Evolutionary conservation across 2,888 invertebrate genomes (phyloP).

Genomic region (Mystacides longicornis): DNA sequence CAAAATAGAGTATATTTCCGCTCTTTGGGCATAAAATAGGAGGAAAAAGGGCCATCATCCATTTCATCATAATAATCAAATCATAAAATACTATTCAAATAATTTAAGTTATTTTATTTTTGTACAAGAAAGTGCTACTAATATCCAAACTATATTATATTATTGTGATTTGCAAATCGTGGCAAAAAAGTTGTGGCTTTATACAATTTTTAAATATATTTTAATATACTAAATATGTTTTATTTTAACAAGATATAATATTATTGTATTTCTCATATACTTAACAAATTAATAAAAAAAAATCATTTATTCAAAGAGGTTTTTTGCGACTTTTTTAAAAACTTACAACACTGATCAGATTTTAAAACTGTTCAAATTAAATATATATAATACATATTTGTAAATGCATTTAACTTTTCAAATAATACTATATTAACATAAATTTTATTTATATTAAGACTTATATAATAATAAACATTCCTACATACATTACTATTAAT

Average conservation of each 20-base stretch:
- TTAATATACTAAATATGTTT: background rate
- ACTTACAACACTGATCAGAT: no score
- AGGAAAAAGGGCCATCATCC: background rate
- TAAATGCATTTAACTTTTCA: background rate
- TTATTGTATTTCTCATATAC: no score
- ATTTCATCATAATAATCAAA: background rate
- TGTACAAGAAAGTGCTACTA: background rate
- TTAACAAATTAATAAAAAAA: background rate
- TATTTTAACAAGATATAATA: no score
- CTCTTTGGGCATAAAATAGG: background rate
- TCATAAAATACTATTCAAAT: background rate
- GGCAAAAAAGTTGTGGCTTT: background rate
- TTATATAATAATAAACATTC: background rate
- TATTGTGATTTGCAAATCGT: background rate
- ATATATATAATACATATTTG: background rate
- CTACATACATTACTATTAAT: background rate
- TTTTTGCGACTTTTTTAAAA: no score
- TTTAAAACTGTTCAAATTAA: no score
- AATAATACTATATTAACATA: background rate
- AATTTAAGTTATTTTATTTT: background rate
- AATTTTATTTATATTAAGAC: background rate
- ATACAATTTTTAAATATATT: background rate
- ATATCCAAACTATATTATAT: background rate
- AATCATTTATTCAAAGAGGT: background rate
- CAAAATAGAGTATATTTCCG: conserved; percentile 6